phyloP scores from a whole-genome alignment of 2,113 vertebrate species.

The Dicrurus megarhynchus region DNA sequence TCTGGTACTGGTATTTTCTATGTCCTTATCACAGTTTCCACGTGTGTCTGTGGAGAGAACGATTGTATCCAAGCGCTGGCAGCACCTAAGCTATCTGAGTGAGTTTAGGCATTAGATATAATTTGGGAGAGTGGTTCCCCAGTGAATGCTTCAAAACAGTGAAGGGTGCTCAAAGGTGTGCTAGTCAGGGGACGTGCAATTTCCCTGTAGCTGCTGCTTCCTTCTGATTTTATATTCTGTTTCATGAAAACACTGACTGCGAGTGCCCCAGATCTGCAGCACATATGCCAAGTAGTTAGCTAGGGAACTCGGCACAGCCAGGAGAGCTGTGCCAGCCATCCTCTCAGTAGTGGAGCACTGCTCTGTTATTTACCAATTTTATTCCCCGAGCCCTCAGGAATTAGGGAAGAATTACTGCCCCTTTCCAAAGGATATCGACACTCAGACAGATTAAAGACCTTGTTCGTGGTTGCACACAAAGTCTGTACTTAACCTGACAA shows the following conservation, averaged over 20 bases:
- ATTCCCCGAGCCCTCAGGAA: neutral
- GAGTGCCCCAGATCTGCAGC: neutral
- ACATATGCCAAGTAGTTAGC: neutral
- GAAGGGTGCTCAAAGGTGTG: conserved; percentile 7
- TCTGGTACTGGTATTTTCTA: neutral
- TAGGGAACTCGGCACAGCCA: neutral
- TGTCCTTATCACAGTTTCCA: neutral
- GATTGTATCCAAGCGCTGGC: neutral
- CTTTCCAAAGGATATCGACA: neutral
- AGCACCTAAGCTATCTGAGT: neutral
- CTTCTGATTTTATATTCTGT: conserved; percentile 27
- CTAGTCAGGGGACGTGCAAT: neutral
- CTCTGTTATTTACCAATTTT: conserved; percentile 1
- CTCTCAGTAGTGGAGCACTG: neutral
- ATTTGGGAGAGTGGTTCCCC: neutral
- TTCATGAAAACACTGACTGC: neutral
- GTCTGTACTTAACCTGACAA: conserved; percentile 27
- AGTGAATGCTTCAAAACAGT: neutral
- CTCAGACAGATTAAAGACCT: neutral
- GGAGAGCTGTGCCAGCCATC: neutral
- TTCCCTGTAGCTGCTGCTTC: conserved; percentile 11
- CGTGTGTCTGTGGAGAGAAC: neutral
- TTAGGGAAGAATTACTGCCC: neutral
- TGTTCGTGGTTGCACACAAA: neutral
- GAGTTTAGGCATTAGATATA: neutral